These are phyloP conservation scores for Drosophila prostipennis DNA, from an alignment of 2,888 invertebrate genomes.

Conservation along the genomic window DNA sequence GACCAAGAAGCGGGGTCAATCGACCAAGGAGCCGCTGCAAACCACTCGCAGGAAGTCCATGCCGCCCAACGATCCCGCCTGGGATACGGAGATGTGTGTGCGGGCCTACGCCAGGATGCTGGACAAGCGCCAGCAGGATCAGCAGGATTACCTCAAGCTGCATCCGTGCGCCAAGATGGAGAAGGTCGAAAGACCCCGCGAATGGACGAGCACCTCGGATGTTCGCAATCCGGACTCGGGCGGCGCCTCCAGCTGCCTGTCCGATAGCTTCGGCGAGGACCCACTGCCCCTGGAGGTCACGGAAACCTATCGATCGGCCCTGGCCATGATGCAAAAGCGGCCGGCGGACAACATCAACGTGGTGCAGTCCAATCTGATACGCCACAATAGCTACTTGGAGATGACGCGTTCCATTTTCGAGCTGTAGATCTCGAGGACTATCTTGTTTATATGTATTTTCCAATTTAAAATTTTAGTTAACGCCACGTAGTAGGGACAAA, in stretches of 20 bases:
- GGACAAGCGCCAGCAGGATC: neutral
- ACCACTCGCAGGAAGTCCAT: neutral
- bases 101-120: slow-evolving; percentile 2
- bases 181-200: neutral
- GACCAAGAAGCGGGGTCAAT: slow-evolving; percentile 19
- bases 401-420: slow-evolving; percentile 53
- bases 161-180: neutral
- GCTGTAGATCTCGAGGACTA: slow-evolving; percentile 20
- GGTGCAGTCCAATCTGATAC: slow-evolving; percentile 67
- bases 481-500: neutral
- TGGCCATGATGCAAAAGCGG: slow-evolving; percentile 33
- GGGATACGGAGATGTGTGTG: slow-evolving; percentile 40
- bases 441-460: neutral
- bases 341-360: slow-evolving; percentile 42
- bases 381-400: slow-evolving; percentile 60
- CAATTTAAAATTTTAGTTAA: slow-evolving; percentile 1
- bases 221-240: slow-evolving; percentile 30
- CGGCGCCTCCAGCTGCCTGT: slow-evolving; percentile 23
- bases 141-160: neutral
- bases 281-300: slow-evolving; percentile 31
- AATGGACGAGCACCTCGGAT: slow-evolving; percentile 59
- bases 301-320: slow-evolving; percentile 30
- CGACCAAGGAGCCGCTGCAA: neutral
- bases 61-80: neutral
- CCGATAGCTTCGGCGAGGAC: slow-evolving; percentile 28